Evolutionary conservation across 2,888 invertebrate species (phyloP).

Genomic region (Clivina fossor): DNA sequence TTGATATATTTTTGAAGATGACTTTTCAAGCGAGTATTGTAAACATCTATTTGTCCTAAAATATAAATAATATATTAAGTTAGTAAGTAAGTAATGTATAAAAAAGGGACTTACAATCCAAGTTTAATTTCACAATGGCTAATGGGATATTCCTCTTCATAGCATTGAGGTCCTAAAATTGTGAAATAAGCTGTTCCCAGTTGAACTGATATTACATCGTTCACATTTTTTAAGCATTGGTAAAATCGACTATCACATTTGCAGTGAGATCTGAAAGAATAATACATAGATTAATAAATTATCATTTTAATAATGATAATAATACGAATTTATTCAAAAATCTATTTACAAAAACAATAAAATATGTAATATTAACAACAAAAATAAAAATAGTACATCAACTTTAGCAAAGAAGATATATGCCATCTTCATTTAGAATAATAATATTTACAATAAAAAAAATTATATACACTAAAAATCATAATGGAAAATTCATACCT

Average conservation of each 20-base stretch:
- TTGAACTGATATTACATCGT: conserved; percentile 58
- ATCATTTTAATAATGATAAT: no score
- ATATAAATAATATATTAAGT: conserved; percentile 21
- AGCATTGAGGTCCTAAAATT: conserved; percentile 71
- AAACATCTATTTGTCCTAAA: conserved; percentile 53
- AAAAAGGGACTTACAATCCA: conserved; percentile 47
- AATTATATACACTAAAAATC: no score
- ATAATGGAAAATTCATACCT: conserved; percentile 58
- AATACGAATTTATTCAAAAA: no score
- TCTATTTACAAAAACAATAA: no score
- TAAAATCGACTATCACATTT: conserved; percentile 69
- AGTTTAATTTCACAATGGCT: conserved; percentile 54
- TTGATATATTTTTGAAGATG: conserved; percentile 58
- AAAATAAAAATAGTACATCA: background rate
- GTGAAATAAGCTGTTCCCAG: conserved; percentile 75
- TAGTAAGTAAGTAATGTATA: conserved; percentile 29
- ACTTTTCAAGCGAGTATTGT: conserved; percentile 57
- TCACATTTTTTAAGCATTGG: conserved; percentile 63
- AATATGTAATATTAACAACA: no score
- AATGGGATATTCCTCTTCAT: conserved; percentile 61
- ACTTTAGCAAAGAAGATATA: background rate
- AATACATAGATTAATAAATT: background rate
- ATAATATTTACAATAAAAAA: no score
- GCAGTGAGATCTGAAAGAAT: conserved; percentile 64
- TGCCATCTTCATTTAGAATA: background rate